Percentiles rank a stretch among this genome's conserved stretches.
Conservation (phyloP, 2,797 vertebrate species). For the Eidolon dupreanum region DNA sequence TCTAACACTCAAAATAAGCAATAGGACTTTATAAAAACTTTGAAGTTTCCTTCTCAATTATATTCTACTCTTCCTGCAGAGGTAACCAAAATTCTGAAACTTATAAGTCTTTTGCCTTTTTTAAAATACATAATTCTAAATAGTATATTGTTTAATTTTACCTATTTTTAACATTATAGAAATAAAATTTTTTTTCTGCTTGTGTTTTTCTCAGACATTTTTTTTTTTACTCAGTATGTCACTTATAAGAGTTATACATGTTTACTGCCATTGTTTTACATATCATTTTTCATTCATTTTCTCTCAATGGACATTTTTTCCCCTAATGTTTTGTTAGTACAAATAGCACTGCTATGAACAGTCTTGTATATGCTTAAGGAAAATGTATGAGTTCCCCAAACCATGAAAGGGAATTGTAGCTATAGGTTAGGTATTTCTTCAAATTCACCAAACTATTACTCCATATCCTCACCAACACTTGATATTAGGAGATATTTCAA, state of each 20-base stretch:
- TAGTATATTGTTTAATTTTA: neutral
- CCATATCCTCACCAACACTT: neutral
- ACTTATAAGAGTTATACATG: neutral
- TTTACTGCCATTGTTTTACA: neutral
- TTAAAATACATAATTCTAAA: neutral
- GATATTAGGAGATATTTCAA: neutral
- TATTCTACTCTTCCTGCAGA: neutral
- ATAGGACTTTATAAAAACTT: neutral
- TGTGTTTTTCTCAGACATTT: neutral
- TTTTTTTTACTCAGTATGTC: neutral
- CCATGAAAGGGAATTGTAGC: neutral
- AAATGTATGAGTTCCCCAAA: neutral
- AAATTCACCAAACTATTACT: neutral
- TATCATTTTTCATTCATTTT: neutral
- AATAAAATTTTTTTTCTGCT: neutral
- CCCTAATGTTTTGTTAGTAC: neutral
- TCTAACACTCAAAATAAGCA: neutral
- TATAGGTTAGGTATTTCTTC: neutral
- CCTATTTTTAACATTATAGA: neutral
- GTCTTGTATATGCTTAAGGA: neutral
- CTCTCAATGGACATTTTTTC: neutral
- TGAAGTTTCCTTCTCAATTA: neutral
- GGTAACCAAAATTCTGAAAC: neutral
- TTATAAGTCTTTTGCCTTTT: neutral
- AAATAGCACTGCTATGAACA: neutral